Percentiles rank a stretch among this genome's conserved stretches.
Conservation (phyloP, 2,888 invertebrate species). For the Agrotis clavis region DNA sequence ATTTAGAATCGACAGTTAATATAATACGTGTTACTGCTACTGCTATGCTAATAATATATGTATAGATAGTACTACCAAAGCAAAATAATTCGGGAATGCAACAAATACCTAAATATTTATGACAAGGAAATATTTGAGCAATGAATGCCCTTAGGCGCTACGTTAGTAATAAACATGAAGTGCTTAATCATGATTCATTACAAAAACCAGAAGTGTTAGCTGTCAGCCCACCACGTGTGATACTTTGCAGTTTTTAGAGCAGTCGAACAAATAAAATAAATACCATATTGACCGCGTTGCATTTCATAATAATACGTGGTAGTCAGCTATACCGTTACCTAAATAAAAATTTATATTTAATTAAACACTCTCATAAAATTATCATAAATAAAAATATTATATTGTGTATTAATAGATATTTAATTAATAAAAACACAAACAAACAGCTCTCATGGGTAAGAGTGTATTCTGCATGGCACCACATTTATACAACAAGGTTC, state of each 20-base stretch:
- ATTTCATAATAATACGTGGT: slow-evolving; percentile 29
- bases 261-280: slow-evolving; percentile 3
- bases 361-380: background rate
- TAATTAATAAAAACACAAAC: slow-evolving; percentile 12
- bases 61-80: too few relatives aligned
- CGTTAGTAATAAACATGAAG: slow-evolving; percentile 16
- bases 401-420: slow-evolving; percentile 5
- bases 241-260: slow-evolving; percentile 10
- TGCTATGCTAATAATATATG: too few relatives aligned
- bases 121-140: background rate
- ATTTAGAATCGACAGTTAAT: background rate
- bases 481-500: too few relatives aligned
- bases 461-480: too few relatives aligned
- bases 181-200: slow-evolving; percentile 32
- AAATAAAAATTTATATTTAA: slow-evolving; percentile 7
- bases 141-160: slow-evolving; percentile 1
- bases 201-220: slow-evolving; percentile 33
- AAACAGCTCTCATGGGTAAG: too few relatives aligned
- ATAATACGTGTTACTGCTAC: too few relatives aligned
- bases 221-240: slow-evolving; percentile 2
- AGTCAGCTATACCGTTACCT: background rate
- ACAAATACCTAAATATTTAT: slow-evolving; percentile 9
- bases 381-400: slow-evolving; percentile 3
- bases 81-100: background rate
- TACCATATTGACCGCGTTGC: slow-evolving; percentile 5